Evolutionary conservation across 2,888 invertebrate genomes (phyloP), one percentile per base, ranked within the genome.

Genomic region (Eupithecia exiguata): DNA sequence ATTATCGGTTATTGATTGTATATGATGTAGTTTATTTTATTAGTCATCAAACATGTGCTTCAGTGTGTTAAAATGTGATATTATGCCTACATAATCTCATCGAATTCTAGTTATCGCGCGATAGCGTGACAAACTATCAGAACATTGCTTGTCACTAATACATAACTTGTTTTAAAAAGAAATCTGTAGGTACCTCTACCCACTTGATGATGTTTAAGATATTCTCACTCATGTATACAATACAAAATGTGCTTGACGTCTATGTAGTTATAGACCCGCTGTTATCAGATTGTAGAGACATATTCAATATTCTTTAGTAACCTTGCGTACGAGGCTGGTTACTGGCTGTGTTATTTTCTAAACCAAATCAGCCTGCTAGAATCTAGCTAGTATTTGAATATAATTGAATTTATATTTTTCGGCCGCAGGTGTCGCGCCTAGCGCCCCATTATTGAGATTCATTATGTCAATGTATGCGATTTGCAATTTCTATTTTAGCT

Each of bases 361-460:
- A 68, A 49, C 40, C 66, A 69, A 49, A 72, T 63, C 72, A 68
- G 61, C 63, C 72, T 69, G 43, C 40, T 69, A 74, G 68, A 76
- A 72, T 72, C 69, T 58, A 72, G 70, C 69, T 73, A 67, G 30
- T 35, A 38, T 75, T 75, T 80, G 78, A 78, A 79, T 76, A 75
- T 75, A 72, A 77, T 78, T 78, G 77, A 77, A 75, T 78, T 75
- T 74, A 72, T 72, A 79, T 79, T 78, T 78, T 43, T 43, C 68
- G 49, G 71, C 53, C 75, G 76, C 80, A 80, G 80, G 79, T 80
- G 80, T 77, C 71, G 77, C 69, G 63, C 66, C 61, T 65, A 74
- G 72, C 72, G 72, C 72, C 76, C 77, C 76, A 65, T 74, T 69
- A 80, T 79, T 76, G 70, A 75, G 43, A 75, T 76, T 77, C 74